A percentile compares a stretch with the other conserved stretches of the same genome.
These are phyloP conservation scores for Phytoseiulus persimilis DNA, from an alignment of 2,888 invertebrate species.

Conservation along the genomic window DNA sequence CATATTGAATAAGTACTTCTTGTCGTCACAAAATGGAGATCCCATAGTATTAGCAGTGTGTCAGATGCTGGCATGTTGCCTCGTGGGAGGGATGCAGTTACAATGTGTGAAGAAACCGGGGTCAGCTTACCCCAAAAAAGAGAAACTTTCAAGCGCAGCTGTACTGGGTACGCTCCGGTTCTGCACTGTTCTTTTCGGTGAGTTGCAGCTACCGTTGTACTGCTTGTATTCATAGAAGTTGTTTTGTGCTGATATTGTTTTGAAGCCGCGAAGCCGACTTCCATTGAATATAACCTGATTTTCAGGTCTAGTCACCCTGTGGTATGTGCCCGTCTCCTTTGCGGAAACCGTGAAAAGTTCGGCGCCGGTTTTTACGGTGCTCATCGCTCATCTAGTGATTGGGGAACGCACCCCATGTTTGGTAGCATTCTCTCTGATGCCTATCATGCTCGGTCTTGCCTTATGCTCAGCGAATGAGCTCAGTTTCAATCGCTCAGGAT, in stretches of 20 bases:
- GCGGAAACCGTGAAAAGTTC: slow-evolving; percentile 73
- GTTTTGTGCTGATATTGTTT: no score
- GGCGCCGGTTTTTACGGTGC: slow-evolving; percentile 67
- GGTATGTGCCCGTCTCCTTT: slow-evolving; percentile 70
- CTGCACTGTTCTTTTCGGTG: slow-evolving; percentile 33
- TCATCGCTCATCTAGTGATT: slow-evolving; percentile 58
- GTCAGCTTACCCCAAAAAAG: background rate
- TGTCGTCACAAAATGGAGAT: slow-evolving; percentile 64
- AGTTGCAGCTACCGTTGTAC: slow-evolving; percentile 17
- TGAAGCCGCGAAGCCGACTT: no score
- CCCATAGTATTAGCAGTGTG: slow-evolving; percentile 62
- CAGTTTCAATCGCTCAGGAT: slow-evolving; percentile 64
- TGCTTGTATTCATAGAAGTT: slow-evolving; percentile 40
- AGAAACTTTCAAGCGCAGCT: slow-evolving; percentile 34
- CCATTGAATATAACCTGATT: background rate
- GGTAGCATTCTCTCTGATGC: slow-evolving; percentile 64
- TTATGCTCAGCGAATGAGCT: slow-evolving; percentile 68
- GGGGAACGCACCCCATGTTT: slow-evolving; percentile 60
- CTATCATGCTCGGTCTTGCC: slow-evolving; percentile 68
- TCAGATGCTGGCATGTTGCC: slow-evolving; percentile 41
- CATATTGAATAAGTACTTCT: slow-evolving; percentile 68
- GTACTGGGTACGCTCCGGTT: slow-evolving; percentile 20
- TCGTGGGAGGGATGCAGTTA: slow-evolving; percentile 16
- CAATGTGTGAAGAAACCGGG: background rate
- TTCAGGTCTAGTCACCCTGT: slow-evolving; percentile 62